Evolutionary conservation across 2,888 invertebrate species (phyloP).

Genomic region (Melinaea marsaeus): DNA sequence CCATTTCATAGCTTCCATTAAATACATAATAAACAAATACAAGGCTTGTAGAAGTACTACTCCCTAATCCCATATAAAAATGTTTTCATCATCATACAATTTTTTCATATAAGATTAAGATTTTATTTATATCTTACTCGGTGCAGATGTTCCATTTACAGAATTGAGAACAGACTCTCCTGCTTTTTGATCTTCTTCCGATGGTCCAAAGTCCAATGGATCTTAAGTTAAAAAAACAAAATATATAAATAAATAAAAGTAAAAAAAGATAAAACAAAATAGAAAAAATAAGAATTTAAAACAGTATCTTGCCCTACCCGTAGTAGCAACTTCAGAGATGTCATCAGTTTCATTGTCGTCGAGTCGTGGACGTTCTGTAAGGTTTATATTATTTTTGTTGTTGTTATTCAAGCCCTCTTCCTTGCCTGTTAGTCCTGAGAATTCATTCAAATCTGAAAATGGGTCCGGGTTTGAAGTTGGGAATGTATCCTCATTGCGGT

Average conservation of each 20-base stretch:
- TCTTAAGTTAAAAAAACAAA: neutral
- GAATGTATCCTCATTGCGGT: no score
- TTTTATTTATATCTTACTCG: neutral
- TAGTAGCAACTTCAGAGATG: neutral
- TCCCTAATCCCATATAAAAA: no score
- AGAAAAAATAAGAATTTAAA: neutral
- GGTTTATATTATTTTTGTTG: neutral
- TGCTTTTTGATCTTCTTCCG: neutral
- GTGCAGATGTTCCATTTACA: neutral
- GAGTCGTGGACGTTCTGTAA: no score
- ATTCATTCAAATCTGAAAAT: neutral
- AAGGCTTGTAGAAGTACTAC: no score
- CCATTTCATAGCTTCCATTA: no score
- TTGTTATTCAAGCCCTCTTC: neutral
- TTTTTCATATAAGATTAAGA: neutral
- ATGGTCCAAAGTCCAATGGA: constrained; percentile 2
- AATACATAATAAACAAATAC: no score
- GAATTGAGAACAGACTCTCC: neutral
- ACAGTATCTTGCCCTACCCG: neutral
- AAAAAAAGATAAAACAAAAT: neutral
- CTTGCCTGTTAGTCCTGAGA: neutral
- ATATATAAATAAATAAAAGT: neutral
- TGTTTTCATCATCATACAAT: neutral
- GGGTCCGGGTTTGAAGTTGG: no score
- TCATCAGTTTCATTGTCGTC: neutral